Conservation (phyloP, 2,797 vertebrate genomes). For the Acrossocheilus wenchowensis region DNA sequence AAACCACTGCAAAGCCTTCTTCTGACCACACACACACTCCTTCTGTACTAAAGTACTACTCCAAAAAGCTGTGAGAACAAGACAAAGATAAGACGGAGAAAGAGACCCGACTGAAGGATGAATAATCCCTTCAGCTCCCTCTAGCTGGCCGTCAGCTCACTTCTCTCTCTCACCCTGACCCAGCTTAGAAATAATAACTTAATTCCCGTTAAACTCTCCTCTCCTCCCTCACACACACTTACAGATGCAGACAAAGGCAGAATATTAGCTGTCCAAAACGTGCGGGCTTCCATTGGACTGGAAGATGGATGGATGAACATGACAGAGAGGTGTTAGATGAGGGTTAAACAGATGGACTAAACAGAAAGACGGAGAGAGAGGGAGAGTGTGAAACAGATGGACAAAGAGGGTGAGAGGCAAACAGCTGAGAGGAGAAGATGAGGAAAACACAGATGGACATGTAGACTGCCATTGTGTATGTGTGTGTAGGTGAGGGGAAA, state of each 20-base stretch:
- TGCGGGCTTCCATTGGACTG: constrained; percentile 6
- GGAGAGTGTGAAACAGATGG: constrained; percentile 64
- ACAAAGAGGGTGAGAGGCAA: constrained; percentile 55
- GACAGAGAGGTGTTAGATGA: constrained; percentile 24
- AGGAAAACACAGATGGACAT: constrained; percentile 68
- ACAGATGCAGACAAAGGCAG: constrained; percentile 8
- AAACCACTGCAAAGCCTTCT: constrained; percentile 20
- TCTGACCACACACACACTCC: constrained; percentile 32
- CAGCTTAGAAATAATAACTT: constrained; percentile 54
- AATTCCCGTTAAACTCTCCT: constrained; percentile 64
- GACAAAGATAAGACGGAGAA: constrained; percentile 63
- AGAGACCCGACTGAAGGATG: constrained; percentile 72
- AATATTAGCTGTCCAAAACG: constrained; percentile 16
- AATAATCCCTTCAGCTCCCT: constrained; percentile 76
- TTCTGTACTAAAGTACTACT: constrained; percentile 19
- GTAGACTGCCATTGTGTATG: constrained; percentile 37
- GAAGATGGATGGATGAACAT: constrained; percentile 16
- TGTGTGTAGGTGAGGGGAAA: not conserved
- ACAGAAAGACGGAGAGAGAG: constrained; percentile 64
- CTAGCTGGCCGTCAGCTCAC: constrained; percentile 73
- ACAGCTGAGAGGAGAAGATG: constrained; percentile 50
- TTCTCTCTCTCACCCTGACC: constrained; percentile 60
- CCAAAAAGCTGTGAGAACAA: constrained; percentile 44
- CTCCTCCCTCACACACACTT: constrained; percentile 7
- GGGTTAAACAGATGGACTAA: constrained; percentile 36